Evolutionary conservation across 2,888 invertebrate species (phyloP).

Genomic region (Nasonia oneida): DNA sequence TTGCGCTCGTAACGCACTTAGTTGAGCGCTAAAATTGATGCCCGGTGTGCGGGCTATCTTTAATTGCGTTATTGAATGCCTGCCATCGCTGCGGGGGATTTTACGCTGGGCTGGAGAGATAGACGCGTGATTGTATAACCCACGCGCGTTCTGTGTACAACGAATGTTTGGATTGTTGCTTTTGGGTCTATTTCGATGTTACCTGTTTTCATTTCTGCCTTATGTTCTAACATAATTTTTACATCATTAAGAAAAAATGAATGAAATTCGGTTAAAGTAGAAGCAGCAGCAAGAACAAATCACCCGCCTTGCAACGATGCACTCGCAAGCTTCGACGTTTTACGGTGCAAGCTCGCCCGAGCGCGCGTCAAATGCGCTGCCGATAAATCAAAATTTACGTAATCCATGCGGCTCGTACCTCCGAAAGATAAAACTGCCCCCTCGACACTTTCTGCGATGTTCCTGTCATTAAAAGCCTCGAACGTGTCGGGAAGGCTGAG

Average conservation of each 20-base stretch:
- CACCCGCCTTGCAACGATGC: neutral
- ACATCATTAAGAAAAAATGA: neutral
- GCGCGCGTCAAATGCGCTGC: neutral
- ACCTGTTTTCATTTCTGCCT: neutral
- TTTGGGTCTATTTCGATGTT: neutral
- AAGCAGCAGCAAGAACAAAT: neutral
- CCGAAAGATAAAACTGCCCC: neutral
- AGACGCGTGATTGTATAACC: neutral
- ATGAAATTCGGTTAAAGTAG: neutral
- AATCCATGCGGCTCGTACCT: neutral
- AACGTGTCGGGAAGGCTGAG: conserved; percentile 24
- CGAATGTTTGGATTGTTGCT: neutral
- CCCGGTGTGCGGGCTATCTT: conserved; percentile 4
- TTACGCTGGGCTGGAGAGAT: neutral
- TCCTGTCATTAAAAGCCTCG: conserved; percentile 6
- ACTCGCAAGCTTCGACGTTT: neutral
- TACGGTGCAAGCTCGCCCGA: neutral
- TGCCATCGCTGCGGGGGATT: neutral
- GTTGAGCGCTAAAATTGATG: neutral
- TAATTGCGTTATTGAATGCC: conserved; percentile 29
- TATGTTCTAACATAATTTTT: no score
- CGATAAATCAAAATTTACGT: conserved; percentile 12
- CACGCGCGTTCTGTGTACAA: neutral
- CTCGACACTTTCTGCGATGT: neutral
- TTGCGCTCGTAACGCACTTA: conserved; percentile 10